Conservation (phyloP, 2,888 invertebrate species). For the Pecten maximus region DNA sequence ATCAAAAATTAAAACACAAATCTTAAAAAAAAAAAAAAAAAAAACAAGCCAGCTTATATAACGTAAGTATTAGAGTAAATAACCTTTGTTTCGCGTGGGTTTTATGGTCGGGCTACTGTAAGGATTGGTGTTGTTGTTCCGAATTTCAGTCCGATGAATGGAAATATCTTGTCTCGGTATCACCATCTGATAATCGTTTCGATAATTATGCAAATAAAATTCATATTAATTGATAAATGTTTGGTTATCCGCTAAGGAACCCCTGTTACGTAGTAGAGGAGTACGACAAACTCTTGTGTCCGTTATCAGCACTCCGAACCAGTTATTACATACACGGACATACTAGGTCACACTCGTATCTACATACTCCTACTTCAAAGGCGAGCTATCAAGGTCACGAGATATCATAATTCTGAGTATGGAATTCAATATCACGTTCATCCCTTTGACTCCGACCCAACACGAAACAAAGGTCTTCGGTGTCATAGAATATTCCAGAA, state of each 20-base stretch:
- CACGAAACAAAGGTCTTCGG: background rate
- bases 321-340: background rate
- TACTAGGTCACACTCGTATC: background rate
- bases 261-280: background rate
- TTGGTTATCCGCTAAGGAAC: background rate
- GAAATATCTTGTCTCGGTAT: background rate
- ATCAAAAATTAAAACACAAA: too few species aligned
- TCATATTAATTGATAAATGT: background rate
- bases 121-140: too few species aligned
- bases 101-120: too few species aligned
- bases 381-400: background rate
- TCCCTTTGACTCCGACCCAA: background rate
- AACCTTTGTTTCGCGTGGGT: too few species aligned
- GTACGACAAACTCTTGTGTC: background rate
- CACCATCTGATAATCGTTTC: background rate
- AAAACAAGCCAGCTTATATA: too few species aligned
- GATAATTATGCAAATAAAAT: background rate
- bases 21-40: too few species aligned
- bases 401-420: constrained; percentile 19
- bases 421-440: background rate
- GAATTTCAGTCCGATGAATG: too few species aligned
- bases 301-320: background rate
- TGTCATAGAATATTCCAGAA: background rate
- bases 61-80: too few species aligned
- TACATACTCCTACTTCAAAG: background rate